Evolutionary conservation across 2,113 vertebrate genomes (phyloP).

Genomic region (Isichthys henryi): DNA sequence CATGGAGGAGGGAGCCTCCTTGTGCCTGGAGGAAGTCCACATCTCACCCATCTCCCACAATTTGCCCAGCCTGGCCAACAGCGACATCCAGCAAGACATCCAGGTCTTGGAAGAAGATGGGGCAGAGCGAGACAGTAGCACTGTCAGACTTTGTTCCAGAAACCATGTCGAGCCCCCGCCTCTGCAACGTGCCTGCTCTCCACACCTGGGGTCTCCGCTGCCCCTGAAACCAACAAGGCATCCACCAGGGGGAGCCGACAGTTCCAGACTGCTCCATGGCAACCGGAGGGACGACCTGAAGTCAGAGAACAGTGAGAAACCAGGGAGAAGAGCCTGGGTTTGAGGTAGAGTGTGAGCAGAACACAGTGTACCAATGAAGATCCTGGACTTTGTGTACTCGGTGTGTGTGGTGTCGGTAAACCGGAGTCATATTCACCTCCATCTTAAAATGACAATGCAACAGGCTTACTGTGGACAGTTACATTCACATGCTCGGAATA

Average conservation of each 20-base stretch:
- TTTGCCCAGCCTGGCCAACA: not conserved
- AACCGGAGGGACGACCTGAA: slow-evolving; percentile 29
- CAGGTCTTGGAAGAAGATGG: slow-evolving; percentile 30
- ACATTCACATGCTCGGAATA: not conserved
- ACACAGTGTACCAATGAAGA: not conserved
- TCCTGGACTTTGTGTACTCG: not conserved
- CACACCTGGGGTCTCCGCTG: not conserved
- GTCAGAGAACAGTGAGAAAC: slow-evolving; percentile 40
- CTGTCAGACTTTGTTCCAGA: slow-evolving; percentile 18
- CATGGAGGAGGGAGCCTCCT: slow-evolving; percentile 10
- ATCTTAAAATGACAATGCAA: not conserved
- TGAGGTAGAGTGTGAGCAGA: slow-evolving; percentile 21
- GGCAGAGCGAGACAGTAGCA: slow-evolving; percentile 22
- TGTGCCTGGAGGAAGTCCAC: slow-evolving; percentile 38
- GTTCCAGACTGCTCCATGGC: slow-evolving; percentile 20
- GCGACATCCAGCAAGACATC: no score
- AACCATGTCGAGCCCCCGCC: slow-evolving; percentile 9
- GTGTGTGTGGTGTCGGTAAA: not conserved
- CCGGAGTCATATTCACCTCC: not conserved
- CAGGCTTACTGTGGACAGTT: not conserved
- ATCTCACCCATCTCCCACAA: not conserved
- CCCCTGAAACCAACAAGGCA: slow-evolving; percentile 2
- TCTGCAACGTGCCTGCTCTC: no score
- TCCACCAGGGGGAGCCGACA: slow-evolving; percentile 13
- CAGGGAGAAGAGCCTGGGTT: slow-evolving; percentile 71